A percentile compares a stretch with the other conserved stretches of the same genome.
These are phyloP conservation scores for Elymnias hypermnestra DNA, from an alignment of 1,140 invertebrate genomes.

Conservation along the genomic window DNA sequence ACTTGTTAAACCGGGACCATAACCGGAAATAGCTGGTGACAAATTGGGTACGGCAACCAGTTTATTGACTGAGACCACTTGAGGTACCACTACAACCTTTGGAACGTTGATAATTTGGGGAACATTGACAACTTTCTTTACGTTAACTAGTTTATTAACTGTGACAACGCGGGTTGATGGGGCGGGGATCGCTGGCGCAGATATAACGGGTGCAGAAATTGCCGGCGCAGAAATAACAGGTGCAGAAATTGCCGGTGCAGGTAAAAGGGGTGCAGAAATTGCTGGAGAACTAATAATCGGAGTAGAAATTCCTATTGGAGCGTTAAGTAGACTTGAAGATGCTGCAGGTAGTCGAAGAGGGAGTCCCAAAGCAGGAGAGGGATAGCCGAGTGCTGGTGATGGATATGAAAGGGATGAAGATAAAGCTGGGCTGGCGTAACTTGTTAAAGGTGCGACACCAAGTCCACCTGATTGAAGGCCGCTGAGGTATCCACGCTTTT, in stretches of 20 bases:
- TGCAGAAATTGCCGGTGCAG: constrained; percentile 8
- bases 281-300: too few species aligned
- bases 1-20: too few species aligned
- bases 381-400: constrained; percentile 6
- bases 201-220: not conserved
- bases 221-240: constrained; percentile 3
- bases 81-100: constrained; percentile 25
- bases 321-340: too few species aligned
- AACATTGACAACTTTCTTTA: constrained; percentile 30
- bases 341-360: constrained; percentile 10
- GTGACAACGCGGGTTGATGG: constrained; percentile 25
- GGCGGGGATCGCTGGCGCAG: constrained; percentile 14
- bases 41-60: too few species aligned
- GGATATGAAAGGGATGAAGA: constrained; percentile 8
- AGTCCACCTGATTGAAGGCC: constrained; percentile 18
- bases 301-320: too few species aligned
- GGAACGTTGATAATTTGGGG: constrained; percentile 31
- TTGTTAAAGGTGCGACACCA: constrained; percentile 17
- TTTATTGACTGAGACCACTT: constrained; percentile 26
- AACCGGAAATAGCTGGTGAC: too few species aligned
- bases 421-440: constrained; percentile 13
- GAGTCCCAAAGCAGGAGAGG: not conserved
- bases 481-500: constrained; percentile 31
- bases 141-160: constrained; percentile 37
- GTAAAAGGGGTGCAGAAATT: too few species aligned